These are phyloP conservation scores for Mormyrops boulengeri DNA, from an alignment of 2,797 vertebrate species.

Conservation along the genomic window DNA sequence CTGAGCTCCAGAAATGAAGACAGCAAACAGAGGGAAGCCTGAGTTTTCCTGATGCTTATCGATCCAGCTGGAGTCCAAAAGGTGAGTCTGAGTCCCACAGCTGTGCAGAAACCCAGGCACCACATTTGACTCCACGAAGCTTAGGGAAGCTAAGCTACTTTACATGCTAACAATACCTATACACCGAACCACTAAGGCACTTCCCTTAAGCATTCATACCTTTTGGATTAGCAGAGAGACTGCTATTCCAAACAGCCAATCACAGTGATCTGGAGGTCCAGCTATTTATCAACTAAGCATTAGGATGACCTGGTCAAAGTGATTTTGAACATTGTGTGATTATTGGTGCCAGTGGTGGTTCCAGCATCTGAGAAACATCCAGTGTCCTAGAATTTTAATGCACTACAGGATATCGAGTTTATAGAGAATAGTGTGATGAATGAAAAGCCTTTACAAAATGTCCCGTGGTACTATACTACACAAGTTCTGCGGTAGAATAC, in stretches of 20 bases:
- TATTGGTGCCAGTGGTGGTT: neutral
- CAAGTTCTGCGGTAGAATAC: neutral
- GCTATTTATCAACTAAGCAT: neutral
- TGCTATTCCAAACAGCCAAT: neutral
- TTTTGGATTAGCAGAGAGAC: neutral
- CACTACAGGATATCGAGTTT: neutral
- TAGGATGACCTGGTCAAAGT: neutral
- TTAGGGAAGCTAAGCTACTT: neutral
- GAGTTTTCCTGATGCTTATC: slow-evolving; percentile 10
- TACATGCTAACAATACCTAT: neutral
- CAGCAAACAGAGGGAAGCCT: neutral
- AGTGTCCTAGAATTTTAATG: neutral
- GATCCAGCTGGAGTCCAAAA: neutral
- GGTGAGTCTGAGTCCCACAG: neutral
- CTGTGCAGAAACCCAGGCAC: neutral
- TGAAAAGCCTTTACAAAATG: neutral
- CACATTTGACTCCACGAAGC: neutral
- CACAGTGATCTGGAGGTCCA: neutral
- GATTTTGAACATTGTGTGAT: neutral
- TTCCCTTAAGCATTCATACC: neutral
- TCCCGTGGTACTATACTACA: neutral
- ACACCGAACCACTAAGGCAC: neutral
- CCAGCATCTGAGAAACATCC: neutral
- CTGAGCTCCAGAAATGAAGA: neutral
- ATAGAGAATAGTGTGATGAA: neutral